Percentiles rank a stretch among this genome's conserved stretches.
phyloP scores from a whole-genome alignment of 1,140 invertebrate genomes.

The Calephelis nemesis region DNA sequence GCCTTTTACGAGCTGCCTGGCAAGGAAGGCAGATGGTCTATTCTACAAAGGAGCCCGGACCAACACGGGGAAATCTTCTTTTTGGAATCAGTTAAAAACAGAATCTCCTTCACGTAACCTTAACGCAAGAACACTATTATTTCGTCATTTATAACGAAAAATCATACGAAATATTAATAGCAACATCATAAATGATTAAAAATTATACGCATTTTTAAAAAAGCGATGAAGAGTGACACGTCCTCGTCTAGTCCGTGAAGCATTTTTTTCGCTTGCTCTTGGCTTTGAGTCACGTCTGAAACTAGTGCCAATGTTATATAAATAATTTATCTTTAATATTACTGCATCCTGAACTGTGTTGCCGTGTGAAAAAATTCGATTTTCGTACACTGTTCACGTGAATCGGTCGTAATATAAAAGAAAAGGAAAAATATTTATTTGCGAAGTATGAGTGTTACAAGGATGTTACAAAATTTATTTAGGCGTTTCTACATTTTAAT shows the following conservation, averaged over 20 bases:
- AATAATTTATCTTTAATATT: constrained; percentile 12
- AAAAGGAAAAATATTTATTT: no score
- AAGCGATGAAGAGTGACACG: neutral
- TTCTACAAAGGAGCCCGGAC: no score
- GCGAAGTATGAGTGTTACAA: no score
- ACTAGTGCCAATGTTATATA: constrained; percentile 7
- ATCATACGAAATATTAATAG: neutral
- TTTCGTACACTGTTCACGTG: neutral
- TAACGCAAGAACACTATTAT: no score
- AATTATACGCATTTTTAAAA: neutral
- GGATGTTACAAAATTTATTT: no score
- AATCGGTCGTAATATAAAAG: neutral
- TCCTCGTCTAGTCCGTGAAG: neutral
- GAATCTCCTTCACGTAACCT: no score
- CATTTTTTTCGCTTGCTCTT: constrained; percentile 4
- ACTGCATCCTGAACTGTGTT: neutral
- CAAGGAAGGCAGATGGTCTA: no score
- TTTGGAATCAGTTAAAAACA: no score
- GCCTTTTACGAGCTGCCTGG: no score
- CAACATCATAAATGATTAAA: neutral
- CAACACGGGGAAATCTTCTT: no score
- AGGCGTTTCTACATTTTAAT: no score
- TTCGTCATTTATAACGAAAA: no score
- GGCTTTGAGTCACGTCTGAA: constrained; percentile 7
- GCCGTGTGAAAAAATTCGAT: neutral